Evolutionary conservation across 2,113 vertebrate species (phyloP).

Genomic region (Myiagra hebetior): DNA sequence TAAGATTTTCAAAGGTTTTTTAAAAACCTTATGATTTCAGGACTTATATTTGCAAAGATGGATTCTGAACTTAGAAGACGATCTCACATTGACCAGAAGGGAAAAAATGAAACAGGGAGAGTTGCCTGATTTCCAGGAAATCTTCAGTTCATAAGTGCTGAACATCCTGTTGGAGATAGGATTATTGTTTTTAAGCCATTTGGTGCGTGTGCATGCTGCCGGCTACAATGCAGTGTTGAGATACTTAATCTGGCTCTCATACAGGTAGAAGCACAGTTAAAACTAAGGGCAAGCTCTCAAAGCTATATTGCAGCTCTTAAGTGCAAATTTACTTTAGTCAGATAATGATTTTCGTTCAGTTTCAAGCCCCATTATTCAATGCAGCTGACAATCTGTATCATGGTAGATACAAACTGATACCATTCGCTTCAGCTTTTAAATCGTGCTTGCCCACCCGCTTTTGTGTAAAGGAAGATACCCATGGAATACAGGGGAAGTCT

Average conservation of each 20-base stretch:
- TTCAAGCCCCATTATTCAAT: background rate
- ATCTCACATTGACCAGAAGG: background rate
- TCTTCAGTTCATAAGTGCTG: background rate
- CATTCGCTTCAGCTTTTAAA: background rate
- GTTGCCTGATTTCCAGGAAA: background rate
- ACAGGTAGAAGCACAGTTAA: background rate
- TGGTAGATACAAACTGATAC: background rate
- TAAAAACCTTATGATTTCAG: background rate
- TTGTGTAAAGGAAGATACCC: background rate
- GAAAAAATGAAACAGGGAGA: background rate
- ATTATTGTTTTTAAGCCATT: background rate
- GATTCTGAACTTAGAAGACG: background rate
- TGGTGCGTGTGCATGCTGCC: background rate
- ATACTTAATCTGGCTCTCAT: background rate
- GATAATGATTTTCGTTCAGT: background rate
- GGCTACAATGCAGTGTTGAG: background rate
- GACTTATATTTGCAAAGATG: background rate
- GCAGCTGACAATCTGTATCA: background rate
- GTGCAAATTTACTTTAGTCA: background rate
- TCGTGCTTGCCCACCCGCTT: background rate
- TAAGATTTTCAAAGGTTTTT: background rate
- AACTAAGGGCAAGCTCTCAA: background rate
- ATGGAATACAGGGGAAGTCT: background rate
- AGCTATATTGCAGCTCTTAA: background rate
- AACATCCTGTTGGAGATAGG: background rate